These are phyloP conservation scores for Aspidiotus rigidus DNA, from an alignment of 2,888 invertebrate genomes.

Conservation along the genomic window DNA sequence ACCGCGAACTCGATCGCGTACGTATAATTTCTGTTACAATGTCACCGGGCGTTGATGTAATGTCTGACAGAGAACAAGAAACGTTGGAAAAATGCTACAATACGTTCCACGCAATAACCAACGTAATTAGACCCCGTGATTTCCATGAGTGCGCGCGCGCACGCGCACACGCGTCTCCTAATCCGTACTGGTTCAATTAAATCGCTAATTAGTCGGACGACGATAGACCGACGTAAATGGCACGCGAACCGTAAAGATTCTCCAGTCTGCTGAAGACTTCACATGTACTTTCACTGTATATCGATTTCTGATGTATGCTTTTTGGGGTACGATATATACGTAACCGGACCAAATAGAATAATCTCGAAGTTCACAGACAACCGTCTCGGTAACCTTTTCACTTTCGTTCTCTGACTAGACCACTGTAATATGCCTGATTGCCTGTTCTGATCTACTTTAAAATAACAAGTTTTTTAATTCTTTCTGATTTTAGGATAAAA, in stretches of 20 bases:
- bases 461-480: slow-evolving; percentile 1
- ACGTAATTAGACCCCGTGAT: background rate
- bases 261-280: no score
- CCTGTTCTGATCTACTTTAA: background rate
- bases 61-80: slow-evolving; percentile 8
- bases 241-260: no score
- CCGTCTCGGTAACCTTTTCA: background rate
- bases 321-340: no score
- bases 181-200: no score
- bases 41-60: slow-evolving; percentile 14
- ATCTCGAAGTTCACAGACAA: no score
- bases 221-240: no score
- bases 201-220: no score
- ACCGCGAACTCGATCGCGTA: slow-evolving; percentile 1
- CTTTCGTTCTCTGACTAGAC: background rate
- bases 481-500: slow-evolving; percentile 20
- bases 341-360: no score
- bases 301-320: no score
- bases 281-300: no score
- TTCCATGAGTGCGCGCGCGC: no score
- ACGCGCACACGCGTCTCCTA: no score
- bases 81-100: background rate
- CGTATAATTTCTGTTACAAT: slow-evolving; percentile 3
- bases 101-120: slow-evolving; percentile 1
- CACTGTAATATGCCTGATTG: background rate